A percentile compares a stretch with the other conserved stretches of the same genome.
phyloP scores from a whole-genome alignment of 53 echinoderm and acorn worm species.

The Paelopatides confundens region DNA sequence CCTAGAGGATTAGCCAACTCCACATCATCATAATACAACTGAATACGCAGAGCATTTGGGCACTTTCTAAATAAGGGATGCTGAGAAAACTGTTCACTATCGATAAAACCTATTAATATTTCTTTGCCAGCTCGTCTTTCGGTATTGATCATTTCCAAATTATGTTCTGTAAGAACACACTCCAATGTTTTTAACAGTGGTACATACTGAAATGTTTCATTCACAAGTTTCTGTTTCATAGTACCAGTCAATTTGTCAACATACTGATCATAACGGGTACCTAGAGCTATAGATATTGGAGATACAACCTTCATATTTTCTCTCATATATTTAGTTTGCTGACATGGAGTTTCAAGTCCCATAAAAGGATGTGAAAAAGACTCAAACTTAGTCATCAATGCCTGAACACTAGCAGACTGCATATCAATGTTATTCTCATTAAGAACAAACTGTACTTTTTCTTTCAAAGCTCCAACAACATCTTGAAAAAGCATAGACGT shows the following conservation, averaged over 20 bases:
- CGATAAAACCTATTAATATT: conserved; percentile 34
- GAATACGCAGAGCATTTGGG: conserved; percentile 50
- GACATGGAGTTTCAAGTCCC: conserved; percentile 62
- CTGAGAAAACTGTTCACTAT: conserved; percentile 58
- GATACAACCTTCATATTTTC: conserved; percentile 54
- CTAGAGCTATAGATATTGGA: conserved; percentile 45
- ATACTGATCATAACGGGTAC: conserved; percentile 59
- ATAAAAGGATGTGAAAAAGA: conserved; percentile 58
- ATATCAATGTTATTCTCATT: conserved; percentile 36
- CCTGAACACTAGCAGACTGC: conserved; percentile 63
- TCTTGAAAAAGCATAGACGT: conserved; percentile 44
- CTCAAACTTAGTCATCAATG: conserved; percentile 46
- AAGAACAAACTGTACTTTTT: conserved; percentile 12
- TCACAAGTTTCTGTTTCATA: conserved; percentile 56
- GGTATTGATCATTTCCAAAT: neutral
- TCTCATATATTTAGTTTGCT: conserved; percentile 63
- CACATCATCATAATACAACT: conserved; percentile 73
- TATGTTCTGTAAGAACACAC: conserved; percentile 27
- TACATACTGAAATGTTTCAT: conserved; percentile 74
- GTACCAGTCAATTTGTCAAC: conserved; percentile 55
- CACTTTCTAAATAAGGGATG: conserved; percentile 53
- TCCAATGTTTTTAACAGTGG: conserved; percentile 57
- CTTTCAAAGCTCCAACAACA: conserved; percentile 22
- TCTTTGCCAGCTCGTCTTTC: neutral
- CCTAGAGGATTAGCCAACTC: conserved; percentile 65